Conservation (phyloP, 1,140 invertebrate genomes). For the Atta colombica region DNA sequence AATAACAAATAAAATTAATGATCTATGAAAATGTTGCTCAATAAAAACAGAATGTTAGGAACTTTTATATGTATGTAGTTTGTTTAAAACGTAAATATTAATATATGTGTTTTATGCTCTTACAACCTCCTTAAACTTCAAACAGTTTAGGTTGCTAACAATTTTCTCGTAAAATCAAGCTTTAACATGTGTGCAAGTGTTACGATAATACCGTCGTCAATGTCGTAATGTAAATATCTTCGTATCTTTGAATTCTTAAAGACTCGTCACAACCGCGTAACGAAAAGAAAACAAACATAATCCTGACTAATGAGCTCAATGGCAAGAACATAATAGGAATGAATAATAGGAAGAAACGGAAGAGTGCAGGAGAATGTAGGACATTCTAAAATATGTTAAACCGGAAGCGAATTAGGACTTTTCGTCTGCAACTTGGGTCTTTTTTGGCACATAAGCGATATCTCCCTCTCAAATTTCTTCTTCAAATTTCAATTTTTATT, state of each 20-base stretch:
- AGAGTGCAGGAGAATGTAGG: not conserved
- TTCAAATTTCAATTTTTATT: too few relatives aligned
- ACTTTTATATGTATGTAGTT: too few relatives aligned
- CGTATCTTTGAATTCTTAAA: not conserved
- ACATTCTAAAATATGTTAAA: not conserved
- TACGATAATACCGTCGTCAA: not conserved
- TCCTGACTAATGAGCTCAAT: slow-evolving; percentile 13
- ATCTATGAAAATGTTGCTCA: too few relatives aligned
- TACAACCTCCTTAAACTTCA: not conserved
- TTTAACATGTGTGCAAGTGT: not conserved
- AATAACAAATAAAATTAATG: too few relatives aligned
- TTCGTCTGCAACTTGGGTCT: too few relatives aligned
- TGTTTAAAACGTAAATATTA: too few relatives aligned
- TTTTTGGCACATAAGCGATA: too few relatives aligned
- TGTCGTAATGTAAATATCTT: not conserved
- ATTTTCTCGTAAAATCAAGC: slow-evolving; percentile 12
- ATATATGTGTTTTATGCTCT: too few relatives aligned
- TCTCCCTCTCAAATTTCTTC: too few relatives aligned
- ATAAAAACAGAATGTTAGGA: too few relatives aligned
- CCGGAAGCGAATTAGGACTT: not conserved
- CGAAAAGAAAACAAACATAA: not conserved
- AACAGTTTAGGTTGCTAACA: slow-evolving; percentile 21
- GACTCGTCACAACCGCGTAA: not conserved
- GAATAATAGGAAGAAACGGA: not conserved
- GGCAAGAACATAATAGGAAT: not conserved